Conservation (phyloP, 2,113 vertebrate species). For the Phalacrocorax aristotelis region DNA sequence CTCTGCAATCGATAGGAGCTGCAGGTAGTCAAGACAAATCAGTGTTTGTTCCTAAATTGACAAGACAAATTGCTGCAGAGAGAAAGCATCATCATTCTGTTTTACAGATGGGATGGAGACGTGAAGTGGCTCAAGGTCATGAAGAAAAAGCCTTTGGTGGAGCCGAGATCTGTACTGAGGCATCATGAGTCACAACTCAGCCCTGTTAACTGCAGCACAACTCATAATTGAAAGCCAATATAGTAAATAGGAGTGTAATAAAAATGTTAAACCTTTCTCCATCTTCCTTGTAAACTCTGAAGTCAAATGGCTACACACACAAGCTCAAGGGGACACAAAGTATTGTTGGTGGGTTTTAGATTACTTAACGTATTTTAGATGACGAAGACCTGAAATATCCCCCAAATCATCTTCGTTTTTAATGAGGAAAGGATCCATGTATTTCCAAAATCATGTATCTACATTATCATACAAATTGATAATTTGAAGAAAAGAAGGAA, state of each 20-base stretch:
- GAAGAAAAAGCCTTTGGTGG: not conserved
- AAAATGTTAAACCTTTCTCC: not conserved
- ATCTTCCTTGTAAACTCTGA: not conserved
- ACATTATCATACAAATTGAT: not conserved
- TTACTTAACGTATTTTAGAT: not conserved
- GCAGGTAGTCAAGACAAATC: constrained; percentile 18
- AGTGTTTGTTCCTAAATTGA: constrained; percentile 5
- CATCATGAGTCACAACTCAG: not conserved
- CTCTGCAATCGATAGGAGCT: not conserved
- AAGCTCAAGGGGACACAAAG: not conserved
- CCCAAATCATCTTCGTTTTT: not conserved
- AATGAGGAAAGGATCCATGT: not conserved
- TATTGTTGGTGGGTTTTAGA: not conserved
- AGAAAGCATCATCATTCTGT: constrained; percentile 23
- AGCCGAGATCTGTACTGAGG: not conserved
- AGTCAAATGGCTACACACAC: not conserved
- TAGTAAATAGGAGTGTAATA: not conserved
- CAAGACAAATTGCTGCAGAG: not conserved
- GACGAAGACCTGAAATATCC: not conserved
- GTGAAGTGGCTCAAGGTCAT: not conserved
- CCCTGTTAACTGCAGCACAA: not conserved
- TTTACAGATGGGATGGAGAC: not conserved
- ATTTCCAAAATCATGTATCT: not conserved
- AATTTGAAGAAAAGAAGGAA: not conserved
- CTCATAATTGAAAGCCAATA: not conserved